Base-by-base conservation (phyloP, 2,888 invertebrate species). In the Chymomyza fuscimana region DNA sequence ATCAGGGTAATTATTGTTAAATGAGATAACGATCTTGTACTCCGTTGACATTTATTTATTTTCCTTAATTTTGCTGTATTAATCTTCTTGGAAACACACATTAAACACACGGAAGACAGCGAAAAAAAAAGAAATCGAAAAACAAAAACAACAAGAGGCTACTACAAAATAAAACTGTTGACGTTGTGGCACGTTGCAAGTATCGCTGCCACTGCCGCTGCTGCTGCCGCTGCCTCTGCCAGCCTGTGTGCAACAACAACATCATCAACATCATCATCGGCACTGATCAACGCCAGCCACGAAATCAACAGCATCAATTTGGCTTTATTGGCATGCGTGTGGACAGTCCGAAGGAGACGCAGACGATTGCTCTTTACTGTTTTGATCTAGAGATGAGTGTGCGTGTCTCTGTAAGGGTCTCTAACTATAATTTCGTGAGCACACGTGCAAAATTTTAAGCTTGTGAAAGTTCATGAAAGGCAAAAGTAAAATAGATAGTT, bases 1-100 rank as follows among this genome's bases (percentile, higher is more conserved):
- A 91, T 91, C 91, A 91, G 91, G 91, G 92, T 91, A 91, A 91
- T 91, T 91, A 91, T 91, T 91, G 91, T 91, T 91, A 92, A 92
- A 92, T 91, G 89, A 89, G 91, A 92, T 91, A 91, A 91, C 90
- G 90, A 91, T 91, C 91, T 91, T 91, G 91, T 92, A 90, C 85
- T 86, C 87, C 88, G 91, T 89, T 91, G 91, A 92, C 91, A 91
- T 91, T 92, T 91, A 91, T 91, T 91, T 91, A 92, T 91, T 91
- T 92, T 91, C 90, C 91, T 91, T 91, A 92, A 91, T 91, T 91
- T 92, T 81, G 89, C 87, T 89, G 91, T 91, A 92, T 91, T 91
- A 91, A 92, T 91, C 91, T 91, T 91, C 90, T 88, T 81, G 87
- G 91, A 90, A 91, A 88, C 84, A 79, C 81, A 76, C 77, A 81